These are phyloP conservation scores for Vulpes lagopus DNA, from an alignment of 2,113 vertebrate genomes.

Conservation along the genomic window DNA sequence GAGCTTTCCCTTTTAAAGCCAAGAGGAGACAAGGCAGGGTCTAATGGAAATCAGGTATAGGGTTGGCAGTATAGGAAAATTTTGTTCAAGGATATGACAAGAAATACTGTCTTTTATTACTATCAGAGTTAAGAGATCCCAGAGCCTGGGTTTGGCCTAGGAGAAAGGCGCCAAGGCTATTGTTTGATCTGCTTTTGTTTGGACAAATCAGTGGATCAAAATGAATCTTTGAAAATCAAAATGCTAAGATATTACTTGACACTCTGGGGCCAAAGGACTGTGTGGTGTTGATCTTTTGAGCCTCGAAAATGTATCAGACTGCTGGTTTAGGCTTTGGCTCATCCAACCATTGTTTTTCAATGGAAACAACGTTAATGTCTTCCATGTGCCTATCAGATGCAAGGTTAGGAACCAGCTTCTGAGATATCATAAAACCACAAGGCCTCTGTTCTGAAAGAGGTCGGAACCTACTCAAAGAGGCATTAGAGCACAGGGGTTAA, in stretches of 20 bases:
- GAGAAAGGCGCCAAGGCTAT: background rate
- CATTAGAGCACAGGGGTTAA: background rate
- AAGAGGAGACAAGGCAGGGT: background rate
- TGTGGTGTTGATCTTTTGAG: accelerated
- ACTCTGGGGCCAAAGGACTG: background rate
- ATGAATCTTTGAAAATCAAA: background rate
- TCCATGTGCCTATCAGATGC: background rate
- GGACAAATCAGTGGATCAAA: background rate
- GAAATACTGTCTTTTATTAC: background rate
- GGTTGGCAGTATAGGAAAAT: background rate
- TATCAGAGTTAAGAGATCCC: background rate
- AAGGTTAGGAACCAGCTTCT: background rate
- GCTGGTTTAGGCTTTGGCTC: background rate
- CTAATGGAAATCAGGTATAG: background rate
- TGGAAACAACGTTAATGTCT: background rate
- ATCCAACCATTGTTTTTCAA: background rate
- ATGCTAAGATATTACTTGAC: background rate
- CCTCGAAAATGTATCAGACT: background rate
- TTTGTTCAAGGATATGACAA: background rate
- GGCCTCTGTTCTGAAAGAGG: background rate
- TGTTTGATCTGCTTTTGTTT: background rate
- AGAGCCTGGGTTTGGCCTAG: background rate
- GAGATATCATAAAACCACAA: background rate
- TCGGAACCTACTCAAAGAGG: background rate
- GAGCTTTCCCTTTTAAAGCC: background rate